Evolutionary conservation across 37 sponge, comb jelly and placozoan genomes (phyloP).

Genomic region (Crambe crambe): DNA sequence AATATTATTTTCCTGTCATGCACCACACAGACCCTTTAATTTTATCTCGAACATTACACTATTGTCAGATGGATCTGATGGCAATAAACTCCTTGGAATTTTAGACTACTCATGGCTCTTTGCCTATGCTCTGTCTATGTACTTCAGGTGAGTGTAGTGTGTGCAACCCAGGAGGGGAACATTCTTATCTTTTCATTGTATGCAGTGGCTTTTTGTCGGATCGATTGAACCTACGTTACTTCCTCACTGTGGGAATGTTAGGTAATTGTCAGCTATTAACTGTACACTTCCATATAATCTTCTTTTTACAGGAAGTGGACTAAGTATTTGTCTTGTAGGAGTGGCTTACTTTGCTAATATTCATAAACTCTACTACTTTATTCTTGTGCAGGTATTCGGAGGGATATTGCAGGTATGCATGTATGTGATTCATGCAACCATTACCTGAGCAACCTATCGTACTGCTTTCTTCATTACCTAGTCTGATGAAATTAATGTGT

Average conservation of each 20-base stretch:
- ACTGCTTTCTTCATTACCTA: too few relatives aligned
- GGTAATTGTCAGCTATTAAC: constrained; percentile 7
- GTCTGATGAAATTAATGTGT: too few relatives aligned
- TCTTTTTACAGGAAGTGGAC: constrained; percentile 52
- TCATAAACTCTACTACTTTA: constrained; percentile 80
- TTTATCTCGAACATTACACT: too few relatives aligned
- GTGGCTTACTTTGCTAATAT: constrained; percentile 78
- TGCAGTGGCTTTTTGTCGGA: constrained; percentile 90
- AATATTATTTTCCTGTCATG: too few relatives aligned
- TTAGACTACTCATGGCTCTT: constrained; percentile 71
- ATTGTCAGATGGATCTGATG: constrained; percentile 19
- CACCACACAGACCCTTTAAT: too few relatives aligned
- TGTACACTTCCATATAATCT: background rate
- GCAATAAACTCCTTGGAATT: constrained; percentile 47
- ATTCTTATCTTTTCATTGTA: too few relatives aligned
- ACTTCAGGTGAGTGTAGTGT: constrained; percentile 46
- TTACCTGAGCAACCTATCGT: background rate
- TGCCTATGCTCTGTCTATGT: constrained; percentile 73
- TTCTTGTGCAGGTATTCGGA: constrained; percentile 80
- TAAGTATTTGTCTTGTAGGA: constrained; percentile 60
- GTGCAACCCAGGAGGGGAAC: too few relatives aligned
- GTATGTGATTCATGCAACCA: background rate
- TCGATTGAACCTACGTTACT: constrained; percentile 77
- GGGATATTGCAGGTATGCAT: constrained; percentile 62
- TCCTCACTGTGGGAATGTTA: constrained; percentile 87